A percentile compares a stretch with the other conserved stretches of the same genome.
These are phyloP conservation scores for Coelopa frigida DNA, from an alignment of 1,140 invertebrate genomes.

Conservation along the genomic window DNA sequence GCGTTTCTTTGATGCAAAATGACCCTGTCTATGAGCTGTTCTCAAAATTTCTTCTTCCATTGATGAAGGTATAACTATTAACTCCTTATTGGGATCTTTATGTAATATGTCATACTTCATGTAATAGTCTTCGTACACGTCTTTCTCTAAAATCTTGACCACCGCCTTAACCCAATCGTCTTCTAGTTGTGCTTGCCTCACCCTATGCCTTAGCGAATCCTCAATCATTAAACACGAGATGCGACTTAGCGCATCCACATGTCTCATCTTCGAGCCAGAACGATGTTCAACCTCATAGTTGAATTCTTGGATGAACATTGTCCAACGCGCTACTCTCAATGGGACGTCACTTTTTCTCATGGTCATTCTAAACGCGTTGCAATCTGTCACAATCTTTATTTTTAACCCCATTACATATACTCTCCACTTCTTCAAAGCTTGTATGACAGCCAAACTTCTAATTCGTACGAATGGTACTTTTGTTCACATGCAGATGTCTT, in stretches of 20 bases:
- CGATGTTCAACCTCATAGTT: conserved; percentile 26
- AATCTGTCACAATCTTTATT: conserved; percentile 25
- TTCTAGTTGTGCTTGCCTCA: conserved; percentile 2
- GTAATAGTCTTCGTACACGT: neutral
- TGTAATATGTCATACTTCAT: neutral
- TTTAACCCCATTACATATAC: conserved; percentile 37
- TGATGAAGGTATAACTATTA: conserved; percentile 2
- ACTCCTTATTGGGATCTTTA: neutral
- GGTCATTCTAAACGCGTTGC: conserved; percentile 15
- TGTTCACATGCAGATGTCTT: conserved; percentile 35
- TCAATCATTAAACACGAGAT: conserved; percentile 10
- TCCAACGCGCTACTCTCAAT: conserved; percentile 25
- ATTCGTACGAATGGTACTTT: conserved; percentile 42
- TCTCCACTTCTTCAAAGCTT: conserved; percentile 41
- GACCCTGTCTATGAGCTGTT: neutral
- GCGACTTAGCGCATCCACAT: conserved; percentile 32
- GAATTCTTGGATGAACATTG: conserved; percentile 27
- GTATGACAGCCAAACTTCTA: conserved; percentile 45
- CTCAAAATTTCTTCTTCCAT: conserved; percentile 1
- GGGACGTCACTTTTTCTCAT: conserved; percentile 13
- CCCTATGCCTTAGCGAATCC: neutral
- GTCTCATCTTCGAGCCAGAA: conserved; percentile 17
- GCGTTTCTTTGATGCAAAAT: conserved; percentile 3
- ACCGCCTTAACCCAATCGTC: conserved; percentile 8
- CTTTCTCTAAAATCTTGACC: neutral